A percentile compares a stretch with the other conserved stretches of the same genome.
These are phyloP conservation scores for Diarsia brunnea DNA, from an alignment of 2,888 invertebrate genomes.

Conservation along the genomic window DNA sequence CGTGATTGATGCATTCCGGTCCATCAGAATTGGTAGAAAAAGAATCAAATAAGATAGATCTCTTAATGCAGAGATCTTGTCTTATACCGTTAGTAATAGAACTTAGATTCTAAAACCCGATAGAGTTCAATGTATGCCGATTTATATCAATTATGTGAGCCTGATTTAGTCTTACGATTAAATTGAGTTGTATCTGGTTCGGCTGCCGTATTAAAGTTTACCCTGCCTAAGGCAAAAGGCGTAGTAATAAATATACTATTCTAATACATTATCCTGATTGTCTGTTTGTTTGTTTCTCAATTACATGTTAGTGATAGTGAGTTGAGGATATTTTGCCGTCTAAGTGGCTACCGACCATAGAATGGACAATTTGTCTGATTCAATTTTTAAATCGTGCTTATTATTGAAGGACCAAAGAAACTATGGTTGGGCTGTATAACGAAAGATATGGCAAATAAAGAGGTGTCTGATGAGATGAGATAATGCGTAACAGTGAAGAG, in stretches of 20 bases:
- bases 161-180: constrained; percentile 54
- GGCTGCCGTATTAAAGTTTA: constrained; percentile 56
- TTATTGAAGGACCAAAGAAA: no score
- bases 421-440: no score
- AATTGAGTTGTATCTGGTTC: constrained; percentile 48
- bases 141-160: constrained; percentile 59
- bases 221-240: constrained; percentile 38
- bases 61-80: constrained; percentile 54
- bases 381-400: no score
- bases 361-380: background rate
- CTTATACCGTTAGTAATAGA: constrained; percentile 42
- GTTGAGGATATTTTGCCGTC: background rate
- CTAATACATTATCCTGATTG: constrained; percentile 37
- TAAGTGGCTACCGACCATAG: background rate
- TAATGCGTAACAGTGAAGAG: no score
- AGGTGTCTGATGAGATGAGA: no score
- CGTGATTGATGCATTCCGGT: constrained; percentile 58
- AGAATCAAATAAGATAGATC: constrained; percentile 45
- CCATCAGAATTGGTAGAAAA: constrained; percentile 55
- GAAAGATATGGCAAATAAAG: no score
- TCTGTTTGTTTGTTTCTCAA: constrained; percentile 44
- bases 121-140: constrained; percentile 56
- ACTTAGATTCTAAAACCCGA: constrained; percentile 44
- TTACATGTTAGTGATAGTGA: constrained; percentile 22
- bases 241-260: constrained; percentile 44